Percentiles rank a stretch among this genome's conserved stretches.
Conservation (phyloP, 2,113 vertebrate genomes). For the Pachycephala philippinensis region DNA sequence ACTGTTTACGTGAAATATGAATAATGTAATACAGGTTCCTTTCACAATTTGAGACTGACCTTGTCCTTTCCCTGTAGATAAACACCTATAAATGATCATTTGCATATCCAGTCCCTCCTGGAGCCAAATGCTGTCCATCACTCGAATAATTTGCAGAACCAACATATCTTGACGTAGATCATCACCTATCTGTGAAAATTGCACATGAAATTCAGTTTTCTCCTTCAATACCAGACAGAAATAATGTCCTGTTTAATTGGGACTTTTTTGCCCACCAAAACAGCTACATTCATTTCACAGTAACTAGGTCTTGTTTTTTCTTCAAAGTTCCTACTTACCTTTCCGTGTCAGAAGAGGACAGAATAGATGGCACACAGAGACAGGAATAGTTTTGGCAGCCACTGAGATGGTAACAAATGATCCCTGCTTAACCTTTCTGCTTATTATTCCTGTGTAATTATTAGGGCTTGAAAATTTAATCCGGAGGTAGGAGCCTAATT, state of each 20-base stretch:
- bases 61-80: slow-evolving; percentile 65
- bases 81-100: slow-evolving; percentile 64
- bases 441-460: background rate
- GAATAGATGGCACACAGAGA: background rate
- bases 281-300: background rate
- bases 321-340: background rate
- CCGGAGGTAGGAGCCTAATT: background rate
- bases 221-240: background rate
- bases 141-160: slow-evolving; percentile 61
- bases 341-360: background rate
- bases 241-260: background rate
- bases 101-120: slow-evolving; percentile 66
- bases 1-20: background rate
- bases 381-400: background rate
- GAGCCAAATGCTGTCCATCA: slow-evolving; percentile 69
- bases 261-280: background rate
- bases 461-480: background rate
- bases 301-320: background rate
- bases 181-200: slow-evolving; percentile 51
- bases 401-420: background rate
- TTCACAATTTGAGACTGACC: slow-evolving; percentile 45
- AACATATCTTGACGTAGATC: slow-evolving; percentile 67
- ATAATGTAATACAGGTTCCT: background rate
- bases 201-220: background rate
- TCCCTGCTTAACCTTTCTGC: background rate